A percentile compares a stretch with the other conserved stretches of the same genome.
Evolutionary conservation across 23 tunicate species (phyloP).

Genomic region (Ascidia mentula): DNA sequence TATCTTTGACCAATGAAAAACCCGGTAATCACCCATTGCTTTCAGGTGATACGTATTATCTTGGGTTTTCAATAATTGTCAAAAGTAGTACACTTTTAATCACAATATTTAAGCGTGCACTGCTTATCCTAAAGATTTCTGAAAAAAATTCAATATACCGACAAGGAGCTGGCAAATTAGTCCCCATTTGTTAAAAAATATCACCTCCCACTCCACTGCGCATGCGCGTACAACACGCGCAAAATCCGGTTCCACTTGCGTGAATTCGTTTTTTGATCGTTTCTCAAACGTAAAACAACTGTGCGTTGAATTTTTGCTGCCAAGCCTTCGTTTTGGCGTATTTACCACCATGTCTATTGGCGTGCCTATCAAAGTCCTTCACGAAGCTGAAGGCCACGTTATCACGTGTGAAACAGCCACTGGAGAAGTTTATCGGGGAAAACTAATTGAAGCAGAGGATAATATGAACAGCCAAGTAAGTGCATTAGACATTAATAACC

Average conservation of each 20-base stretch:
- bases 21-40: too few species aligned
- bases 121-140: too few species aligned
- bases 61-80: too few species aligned
- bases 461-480: conserved; percentile 95
- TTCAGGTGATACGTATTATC: too few species aligned
- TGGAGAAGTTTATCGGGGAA: conserved; percentile 98
- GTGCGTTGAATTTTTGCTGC: conserved; percentile 13
- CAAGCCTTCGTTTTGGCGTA: neutral
- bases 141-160: neutral
- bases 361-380: conserved; percentile 95
- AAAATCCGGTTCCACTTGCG: conserved; percentile 5
- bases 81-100: too few species aligned
- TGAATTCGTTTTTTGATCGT: neutral
- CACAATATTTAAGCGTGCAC: too few species aligned
- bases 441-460: conserved; percentile 98
- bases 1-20: too few species aligned
- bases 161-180: neutral
- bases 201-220: neutral
- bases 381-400: conserved; percentile 99
- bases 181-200: neutral
- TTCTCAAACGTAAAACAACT: neutral
- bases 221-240: conserved; percentile 6
- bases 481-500: too few species aligned
- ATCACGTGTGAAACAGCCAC: conserved; percentile 90
- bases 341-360: conserved; percentile 81